phyloP scores from a whole-genome alignment of 2,888 invertebrate genomes.

The Chaetoderma sp. region DNA sequence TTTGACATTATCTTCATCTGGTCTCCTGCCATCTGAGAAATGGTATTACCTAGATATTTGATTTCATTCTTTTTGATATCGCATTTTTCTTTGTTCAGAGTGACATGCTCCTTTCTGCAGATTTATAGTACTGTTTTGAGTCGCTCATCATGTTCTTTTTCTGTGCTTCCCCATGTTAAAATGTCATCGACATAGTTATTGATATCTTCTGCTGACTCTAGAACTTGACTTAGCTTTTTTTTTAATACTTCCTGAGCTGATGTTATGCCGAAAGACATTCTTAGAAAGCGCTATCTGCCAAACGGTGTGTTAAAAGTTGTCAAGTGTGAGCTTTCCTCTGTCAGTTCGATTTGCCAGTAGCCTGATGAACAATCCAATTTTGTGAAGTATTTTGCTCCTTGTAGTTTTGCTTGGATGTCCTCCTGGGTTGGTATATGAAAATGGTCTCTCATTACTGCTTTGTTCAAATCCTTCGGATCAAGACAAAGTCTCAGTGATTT shows the following conservation, averaged over 20 bases:
- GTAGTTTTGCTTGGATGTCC: constrained; percentile 23
- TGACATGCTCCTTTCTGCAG: neutral
- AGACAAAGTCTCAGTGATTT: no score
- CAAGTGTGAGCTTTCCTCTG: constrained; percentile 1
- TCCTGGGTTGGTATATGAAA: constrained; percentile 22
- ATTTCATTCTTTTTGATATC: constrained; percentile 11
- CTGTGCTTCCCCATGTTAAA: constrained; percentile 2
- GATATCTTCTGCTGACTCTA: constrained; percentile 8
- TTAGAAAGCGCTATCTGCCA: neutral
- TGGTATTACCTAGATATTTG: constrained; percentile 25
- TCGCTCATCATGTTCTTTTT: neutral
- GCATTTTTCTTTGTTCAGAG: constrained; percentile 14
- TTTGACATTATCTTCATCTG: constrained; percentile 25
- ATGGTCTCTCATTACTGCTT: constrained; percentile 14
- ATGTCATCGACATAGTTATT: constrained; percentile 3
- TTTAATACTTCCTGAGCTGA: constrained; percentile 7
- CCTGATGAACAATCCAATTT: constrained; percentile 29
- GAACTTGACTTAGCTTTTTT: constrained; percentile 6
- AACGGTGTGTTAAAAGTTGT: constrained; percentile 22
- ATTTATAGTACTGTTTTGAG: constrained; percentile 4
- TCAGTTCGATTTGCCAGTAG: constrained; percentile 26
- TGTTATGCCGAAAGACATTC: neutral
- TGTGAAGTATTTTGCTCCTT: constrained; percentile 20
- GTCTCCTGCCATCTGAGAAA: constrained; percentile 22
- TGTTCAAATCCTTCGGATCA: constrained; percentile 1